Evolutionary conservation across 2,113 vertebrate species (phyloP).

Genomic region (Kryptolebias marmoratus): DNA sequence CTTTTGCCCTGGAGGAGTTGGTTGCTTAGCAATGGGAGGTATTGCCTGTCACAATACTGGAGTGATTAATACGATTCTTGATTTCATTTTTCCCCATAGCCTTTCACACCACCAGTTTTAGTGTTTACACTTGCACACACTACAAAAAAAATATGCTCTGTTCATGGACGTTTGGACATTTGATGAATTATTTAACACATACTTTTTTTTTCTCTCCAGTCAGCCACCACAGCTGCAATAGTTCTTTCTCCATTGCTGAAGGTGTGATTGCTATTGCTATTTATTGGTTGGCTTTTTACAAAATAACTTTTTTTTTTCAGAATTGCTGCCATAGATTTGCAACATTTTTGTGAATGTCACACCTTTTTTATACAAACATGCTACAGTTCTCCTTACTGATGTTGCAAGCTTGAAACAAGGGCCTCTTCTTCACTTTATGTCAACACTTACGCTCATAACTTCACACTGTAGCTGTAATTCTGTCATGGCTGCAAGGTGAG

Average conservation of each 20-base stretch:
- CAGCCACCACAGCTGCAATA: constrained; percentile 4
- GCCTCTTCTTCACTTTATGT: constrained; percentile 1
- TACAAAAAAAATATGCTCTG: constrained; percentile 15
- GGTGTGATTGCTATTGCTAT: constrained; percentile 18
- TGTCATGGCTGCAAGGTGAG: constrained; percentile 1
- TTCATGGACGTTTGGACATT: constrained; percentile 39
- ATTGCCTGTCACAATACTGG: constrained; percentile 55
- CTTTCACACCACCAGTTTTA: constrained; percentile 24
- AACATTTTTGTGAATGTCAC: constrained; percentile 35
- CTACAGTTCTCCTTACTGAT: constrained; percentile 19
- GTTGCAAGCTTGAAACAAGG: constrained; percentile 22
- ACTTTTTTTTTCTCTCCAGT: constrained; percentile 28
- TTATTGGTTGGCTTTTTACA: constrained; percentile 30
- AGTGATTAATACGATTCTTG: constrained; percentile 61
- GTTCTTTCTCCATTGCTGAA: constrained; percentile 38
- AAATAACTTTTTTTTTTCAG: constrained; percentile 29
- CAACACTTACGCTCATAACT: constrained; percentile 15
- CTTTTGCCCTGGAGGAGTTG: constrained; percentile 53
- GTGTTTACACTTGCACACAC: constrained; percentile 31
- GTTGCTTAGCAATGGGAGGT: constrained; percentile 63
- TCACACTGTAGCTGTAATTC: constrained; percentile 3
- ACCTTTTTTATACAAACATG: constrained; percentile 21
- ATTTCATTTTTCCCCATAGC: constrained; percentile 46
- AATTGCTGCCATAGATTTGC: constrained; percentile 22
- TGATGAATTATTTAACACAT: constrained; percentile 50